Percentiles rank a stretch among this genome's conserved stretches.
These are phyloP conservation scores for Diploptera punctata DNA, from an alignment of 2,888 invertebrate species.

Conservation along the genomic window DNA sequence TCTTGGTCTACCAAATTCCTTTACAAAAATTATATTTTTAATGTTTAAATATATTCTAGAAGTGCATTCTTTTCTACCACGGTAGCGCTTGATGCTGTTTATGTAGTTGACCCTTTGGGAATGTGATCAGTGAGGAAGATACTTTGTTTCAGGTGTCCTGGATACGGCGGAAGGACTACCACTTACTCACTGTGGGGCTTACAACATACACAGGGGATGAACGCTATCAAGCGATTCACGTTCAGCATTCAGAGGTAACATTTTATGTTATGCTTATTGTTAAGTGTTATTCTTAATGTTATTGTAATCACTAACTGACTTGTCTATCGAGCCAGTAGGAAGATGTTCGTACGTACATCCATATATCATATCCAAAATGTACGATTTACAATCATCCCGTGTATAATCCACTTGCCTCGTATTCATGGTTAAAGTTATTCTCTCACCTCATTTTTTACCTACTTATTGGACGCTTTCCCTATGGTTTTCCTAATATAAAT, in stretches of 20 bases:
- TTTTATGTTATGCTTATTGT: neutral
- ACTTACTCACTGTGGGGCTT: conserved; percentile 81
- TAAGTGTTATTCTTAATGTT: conserved; percentile 7
- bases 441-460: too few species aligned
- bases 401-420: too few species aligned
- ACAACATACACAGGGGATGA: conserved; percentile 90
- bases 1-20: too few species aligned
- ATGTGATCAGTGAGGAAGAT: neutral
- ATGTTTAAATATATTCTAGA: neutral
- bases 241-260: conserved; percentile 84
- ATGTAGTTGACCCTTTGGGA: too few species aligned
- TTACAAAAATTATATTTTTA: too few species aligned
- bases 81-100: neutral
- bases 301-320: neutral
- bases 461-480: too few species aligned
- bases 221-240: conserved; percentile 84
- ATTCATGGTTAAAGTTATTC: too few species aligned
- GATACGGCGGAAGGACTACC: conserved; percentile 83
- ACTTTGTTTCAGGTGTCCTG: conserved; percentile 74
- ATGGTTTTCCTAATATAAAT: too few species aligned
- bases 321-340: too few species aligned
- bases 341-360: too few species aligned
- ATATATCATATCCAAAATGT: too few species aligned
- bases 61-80: neutral
- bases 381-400: too few species aligned